Evolutionary conservation across 2,888 invertebrate species (phyloP).

Genomic region (Plemyria rubiginata): DNA sequence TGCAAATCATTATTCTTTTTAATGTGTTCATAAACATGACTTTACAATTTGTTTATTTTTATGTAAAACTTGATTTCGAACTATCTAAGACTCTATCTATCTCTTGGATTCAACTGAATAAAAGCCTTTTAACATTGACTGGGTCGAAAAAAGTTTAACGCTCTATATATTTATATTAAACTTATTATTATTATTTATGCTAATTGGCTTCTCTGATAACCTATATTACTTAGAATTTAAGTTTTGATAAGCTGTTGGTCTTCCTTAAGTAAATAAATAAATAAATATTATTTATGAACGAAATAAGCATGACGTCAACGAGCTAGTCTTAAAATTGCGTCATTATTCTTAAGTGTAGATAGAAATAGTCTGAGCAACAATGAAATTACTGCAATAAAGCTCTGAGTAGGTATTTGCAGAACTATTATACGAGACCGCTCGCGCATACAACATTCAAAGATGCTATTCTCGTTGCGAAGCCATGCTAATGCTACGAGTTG

Average conservation of each 20-base stretch:
- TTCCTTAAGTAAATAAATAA: no score
- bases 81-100: no score
- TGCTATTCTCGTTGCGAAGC: constrained; percentile 17
- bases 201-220: no score
- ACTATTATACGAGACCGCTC: constrained; percentile 14
- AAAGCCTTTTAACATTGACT: no score
- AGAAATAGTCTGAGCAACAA: constrained; percentile 2
- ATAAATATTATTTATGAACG: background rate
- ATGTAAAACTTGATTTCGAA: background rate
- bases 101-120: background rate
- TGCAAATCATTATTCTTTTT: background rate
- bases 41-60: background rate
- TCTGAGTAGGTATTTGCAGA: constrained; percentile 19
- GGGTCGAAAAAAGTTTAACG: constrained; percentile 1
- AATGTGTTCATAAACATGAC: background rate
- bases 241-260: no score
- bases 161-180: background rate
- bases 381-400: constrained; percentile 15
- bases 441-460: constrained; percentile 27
- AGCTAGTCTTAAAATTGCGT: constrained; percentile 3
- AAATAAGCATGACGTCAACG: background rate
- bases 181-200: background rate
- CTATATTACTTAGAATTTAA: no score
- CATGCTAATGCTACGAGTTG: constrained; percentile 17
- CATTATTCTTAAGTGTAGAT: constrained; percentile 8